Conservation (phyloP, 2,113 vertebrate genomes). For the Regulus satrapa region DNA sequence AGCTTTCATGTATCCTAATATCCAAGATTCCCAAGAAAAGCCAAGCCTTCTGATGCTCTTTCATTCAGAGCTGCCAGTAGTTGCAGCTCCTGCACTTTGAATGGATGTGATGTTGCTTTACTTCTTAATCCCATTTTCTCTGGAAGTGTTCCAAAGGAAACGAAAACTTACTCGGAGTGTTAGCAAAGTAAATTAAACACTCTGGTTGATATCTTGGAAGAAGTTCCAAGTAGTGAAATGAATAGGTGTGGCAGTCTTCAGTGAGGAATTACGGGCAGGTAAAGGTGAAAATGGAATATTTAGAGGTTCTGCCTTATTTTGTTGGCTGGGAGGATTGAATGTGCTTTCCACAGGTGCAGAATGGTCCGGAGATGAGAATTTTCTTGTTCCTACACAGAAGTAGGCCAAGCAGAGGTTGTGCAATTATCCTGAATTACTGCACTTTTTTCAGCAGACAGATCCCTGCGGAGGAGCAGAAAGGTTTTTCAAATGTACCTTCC, state of each 20-base stretch:
- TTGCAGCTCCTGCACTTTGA: not conserved
- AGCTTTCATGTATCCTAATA: not conserved
- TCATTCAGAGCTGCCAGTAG: not conserved
- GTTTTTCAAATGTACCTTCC: not conserved
- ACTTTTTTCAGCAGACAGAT: not conserved
- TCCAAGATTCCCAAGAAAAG: not conserved
- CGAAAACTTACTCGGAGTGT: not conserved
- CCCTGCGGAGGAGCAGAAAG: not conserved
- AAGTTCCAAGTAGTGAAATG: not conserved
- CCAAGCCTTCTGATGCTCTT: not conserved
- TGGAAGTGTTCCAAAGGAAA: conserved; percentile 32
- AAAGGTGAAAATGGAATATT: not conserved
- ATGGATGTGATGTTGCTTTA: not conserved
- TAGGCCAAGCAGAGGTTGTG: not conserved
- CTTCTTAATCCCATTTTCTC: conserved; percentile 10
- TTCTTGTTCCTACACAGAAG: not conserved
- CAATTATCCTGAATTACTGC: conserved; percentile 10
- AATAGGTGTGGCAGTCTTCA: not conserved
- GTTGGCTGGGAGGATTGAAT: not conserved
- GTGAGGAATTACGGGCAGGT: not conserved
- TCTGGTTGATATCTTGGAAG: not conserved
- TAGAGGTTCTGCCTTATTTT: not conserved
- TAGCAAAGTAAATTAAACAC: conserved; percentile 24
- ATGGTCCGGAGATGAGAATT: not conserved
- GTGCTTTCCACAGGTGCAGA: not conserved